Conservation (phyloP, 1,140 invertebrate species). For the Anoplolepis gracilipes region DNA sequence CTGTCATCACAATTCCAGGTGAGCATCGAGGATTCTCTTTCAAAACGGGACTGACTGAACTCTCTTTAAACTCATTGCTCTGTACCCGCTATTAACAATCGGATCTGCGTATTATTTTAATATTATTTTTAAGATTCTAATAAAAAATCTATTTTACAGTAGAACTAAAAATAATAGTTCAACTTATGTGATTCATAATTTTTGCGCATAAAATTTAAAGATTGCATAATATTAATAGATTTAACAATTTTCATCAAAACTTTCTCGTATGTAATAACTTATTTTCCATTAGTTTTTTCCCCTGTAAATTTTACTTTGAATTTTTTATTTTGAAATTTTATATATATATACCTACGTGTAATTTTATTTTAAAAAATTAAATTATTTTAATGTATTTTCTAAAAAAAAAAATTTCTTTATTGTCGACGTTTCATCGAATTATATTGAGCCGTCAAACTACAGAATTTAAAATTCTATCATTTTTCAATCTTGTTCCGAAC, state of each 20-base stretch:
- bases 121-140: background rate
- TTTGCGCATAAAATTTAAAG: too few species aligned
- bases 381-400: background rate
- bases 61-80: background rate
- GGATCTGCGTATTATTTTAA: background rate
- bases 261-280: too few species aligned
- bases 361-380: background rate
- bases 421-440: background rate
- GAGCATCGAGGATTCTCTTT: background rate
- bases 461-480: background rate
- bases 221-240: too few species aligned
- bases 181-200: too few species aligned
- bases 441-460: background rate
- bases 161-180: background rate
- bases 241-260: background rate
- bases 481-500: background rate
- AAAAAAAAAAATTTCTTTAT: background rate
- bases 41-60: too few species aligned
- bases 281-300: too few species aligned
- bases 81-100: background rate
- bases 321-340: background rate
- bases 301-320: too few species aligned
- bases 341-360: background rate
- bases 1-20: constrained; percentile 77
- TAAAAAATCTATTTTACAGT: background rate